Evolutionary conservation across 2,888 invertebrate species (phyloP).

Genomic region (Calliscelio sp.): DNA sequence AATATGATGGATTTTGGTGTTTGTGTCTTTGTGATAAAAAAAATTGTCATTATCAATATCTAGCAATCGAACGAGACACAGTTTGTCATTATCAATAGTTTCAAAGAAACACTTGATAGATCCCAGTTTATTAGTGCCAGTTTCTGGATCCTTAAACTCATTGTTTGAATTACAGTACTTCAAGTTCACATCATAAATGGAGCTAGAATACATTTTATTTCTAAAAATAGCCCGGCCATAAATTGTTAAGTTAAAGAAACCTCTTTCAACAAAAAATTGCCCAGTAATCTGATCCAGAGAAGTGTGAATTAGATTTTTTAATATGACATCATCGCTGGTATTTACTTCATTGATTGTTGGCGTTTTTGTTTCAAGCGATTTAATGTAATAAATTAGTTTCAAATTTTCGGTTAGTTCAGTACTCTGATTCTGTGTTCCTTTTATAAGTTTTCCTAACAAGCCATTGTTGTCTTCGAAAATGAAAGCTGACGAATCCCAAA

Average conservation of each 20-base stretch:
- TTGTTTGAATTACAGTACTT: not conserved
- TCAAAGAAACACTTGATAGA: not conserved
- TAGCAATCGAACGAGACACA: not conserved
- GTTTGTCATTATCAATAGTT: not conserved
- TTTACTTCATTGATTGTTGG: not conserved
- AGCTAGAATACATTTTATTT: not conserved
- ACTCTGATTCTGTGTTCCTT: slow-evolving; percentile 69
- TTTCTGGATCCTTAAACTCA: not conserved
- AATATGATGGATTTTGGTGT: not conserved
- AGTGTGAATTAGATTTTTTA: not conserved
- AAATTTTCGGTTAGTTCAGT: slow-evolving; percentile 73
- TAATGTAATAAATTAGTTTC: slow-evolving; percentile 63
- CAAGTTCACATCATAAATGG: not conserved
- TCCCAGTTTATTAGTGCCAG: not conserved
- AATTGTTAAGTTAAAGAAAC: not conserved
- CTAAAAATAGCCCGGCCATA: not conserved
- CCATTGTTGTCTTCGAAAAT: slow-evolving; percentile 75
- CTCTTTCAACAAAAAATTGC: not conserved
- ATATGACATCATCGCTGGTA: not conserved
- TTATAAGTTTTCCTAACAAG: slow-evolving; percentile 67
- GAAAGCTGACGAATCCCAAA: slow-evolving; percentile 75
- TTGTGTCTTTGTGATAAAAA: not conserved
- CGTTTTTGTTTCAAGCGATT: slow-evolving; percentile 36
- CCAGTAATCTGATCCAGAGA: not conserved
- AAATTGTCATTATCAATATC: not conserved